Conservation (phyloP, 2,888 invertebrate species). For the Drosophila testacea region DNA sequence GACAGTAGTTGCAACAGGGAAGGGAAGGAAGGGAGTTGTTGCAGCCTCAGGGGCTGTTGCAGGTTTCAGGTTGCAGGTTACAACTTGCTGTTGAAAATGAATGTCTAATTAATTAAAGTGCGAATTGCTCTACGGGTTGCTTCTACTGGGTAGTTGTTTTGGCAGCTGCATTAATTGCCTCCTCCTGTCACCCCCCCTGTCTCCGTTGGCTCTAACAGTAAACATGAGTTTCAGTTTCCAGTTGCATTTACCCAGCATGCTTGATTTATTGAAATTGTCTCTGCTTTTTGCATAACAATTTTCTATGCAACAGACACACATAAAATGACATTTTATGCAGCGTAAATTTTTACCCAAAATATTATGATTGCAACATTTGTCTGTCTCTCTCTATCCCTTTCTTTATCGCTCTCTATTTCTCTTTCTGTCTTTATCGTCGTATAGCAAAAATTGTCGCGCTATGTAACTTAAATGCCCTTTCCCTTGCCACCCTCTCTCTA, state of each 20-base stretch:
- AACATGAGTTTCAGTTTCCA: slow-evolving; percentile 44
- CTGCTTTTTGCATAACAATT: slow-evolving; percentile 39
- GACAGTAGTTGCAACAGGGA: not conserved
- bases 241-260: slow-evolving; percentile 15
- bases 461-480: slow-evolving; percentile 1
- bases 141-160: slow-evolving; percentile 48
- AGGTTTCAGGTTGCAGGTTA: slow-evolving; percentile 24
- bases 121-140: slow-evolving; percentile 60
- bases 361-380: slow-evolving; percentile 35
- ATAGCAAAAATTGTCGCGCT: slow-evolving; percentile 30
- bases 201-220: slow-evolving; percentile 38
- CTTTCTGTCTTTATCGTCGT: slow-evolving; percentile 3
- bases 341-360: slow-evolving; percentile 50
- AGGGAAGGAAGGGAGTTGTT: not conserved
- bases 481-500: slow-evolving; percentile 3
- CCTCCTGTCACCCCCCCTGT: not conserved
- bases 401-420: not conserved
- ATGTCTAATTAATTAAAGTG: slow-evolving; percentile 81
- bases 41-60: slow-evolving; percentile 42
- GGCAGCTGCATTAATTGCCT: slow-evolving; percentile 66
- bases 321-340: slow-evolving; percentile 56
- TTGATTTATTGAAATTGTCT: slow-evolving; percentile 52
- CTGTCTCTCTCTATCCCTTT: not conserved
- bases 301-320: slow-evolving; percentile 41
- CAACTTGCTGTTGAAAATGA: slow-evolving; percentile 59